These are phyloP conservation scores for Corythoichthys haematopterus DNA, from an alignment of 2,113 vertebrate genomes.

Conservation along the genomic window DNA sequence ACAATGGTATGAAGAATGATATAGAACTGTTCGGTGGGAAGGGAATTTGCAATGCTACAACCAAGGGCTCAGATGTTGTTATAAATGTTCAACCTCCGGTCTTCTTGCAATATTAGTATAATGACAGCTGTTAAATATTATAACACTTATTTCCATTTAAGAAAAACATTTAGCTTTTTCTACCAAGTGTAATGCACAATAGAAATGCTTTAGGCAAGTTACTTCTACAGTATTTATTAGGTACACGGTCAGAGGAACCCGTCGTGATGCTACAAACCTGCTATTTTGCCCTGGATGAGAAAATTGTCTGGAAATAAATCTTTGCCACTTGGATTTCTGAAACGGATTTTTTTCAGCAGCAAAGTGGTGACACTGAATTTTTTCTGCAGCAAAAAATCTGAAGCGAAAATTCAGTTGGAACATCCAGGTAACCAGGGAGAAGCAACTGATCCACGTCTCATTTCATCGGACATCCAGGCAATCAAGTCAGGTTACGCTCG, in stretches of 20 bases:
- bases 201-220: background rate
- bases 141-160: slow-evolving; percentile 5
- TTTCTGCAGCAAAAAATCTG: no score
- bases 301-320: no score
- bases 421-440: no score
- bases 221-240: background rate
- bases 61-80: slow-evolving; percentile 7
- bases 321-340: no score
- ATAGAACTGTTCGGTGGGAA: slow-evolving; percentile 31
- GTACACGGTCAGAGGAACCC: background rate
- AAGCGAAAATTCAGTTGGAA: no score
- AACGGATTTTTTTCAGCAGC: no score
- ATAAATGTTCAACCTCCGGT: slow-evolving; percentile 6
- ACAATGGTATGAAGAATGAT: slow-evolving; percentile 24
- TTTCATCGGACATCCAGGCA: no score
- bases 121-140: slow-evolving; percentile 7
- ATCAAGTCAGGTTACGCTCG: no score
- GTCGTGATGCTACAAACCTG: background rate
- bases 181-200: background rate
- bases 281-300: background rate
- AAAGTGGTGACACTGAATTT: no score
- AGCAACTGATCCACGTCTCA: no score
- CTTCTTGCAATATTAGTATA: slow-evolving; percentile 4
- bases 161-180: background rate
- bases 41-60: slow-evolving; percentile 14